phyloP scores from a whole-genome alignment of 2,888 invertebrate genomes.

The Odontocerum albicorne region DNA sequence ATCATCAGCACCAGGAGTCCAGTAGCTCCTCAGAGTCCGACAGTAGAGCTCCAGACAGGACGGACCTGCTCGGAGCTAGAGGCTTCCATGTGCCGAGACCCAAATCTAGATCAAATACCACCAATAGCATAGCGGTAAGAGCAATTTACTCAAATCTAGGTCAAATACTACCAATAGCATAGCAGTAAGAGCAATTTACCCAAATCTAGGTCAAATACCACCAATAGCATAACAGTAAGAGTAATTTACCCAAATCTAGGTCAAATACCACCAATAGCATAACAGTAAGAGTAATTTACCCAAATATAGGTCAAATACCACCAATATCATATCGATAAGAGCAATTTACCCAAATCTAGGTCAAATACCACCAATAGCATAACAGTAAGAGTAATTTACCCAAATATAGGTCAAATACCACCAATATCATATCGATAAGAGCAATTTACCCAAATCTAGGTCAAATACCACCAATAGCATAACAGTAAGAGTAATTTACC shows the following conservation, averaged over 20 bases:
- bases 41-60: conserved; percentile 66
- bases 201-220: conserved; percentile 73
- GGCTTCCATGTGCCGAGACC: conserved; percentile 80
- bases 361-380: conserved; percentile 66
- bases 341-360: conserved; percentile 80
- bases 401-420: conserved; percentile 73
- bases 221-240: conserved; percentile 63
- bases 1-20: conserved; percentile 42
- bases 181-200: conserved; percentile 62
- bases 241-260: conserved; percentile 72
- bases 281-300: conserved; percentile 62
- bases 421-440: conserved; percentile 63
- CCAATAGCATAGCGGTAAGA: conserved; percentile 63
- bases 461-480: conserved; percentile 66
- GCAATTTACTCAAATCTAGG: conserved; percentile 72
- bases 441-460: conserved; percentile 80
- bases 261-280: conserved; percentile 66
- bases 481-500: conserved; percentile 69
- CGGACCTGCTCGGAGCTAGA: conserved; percentile 69
- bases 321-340: conserved; percentile 64
- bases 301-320: conserved; percentile 73
- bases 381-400: conserved; percentile 69
- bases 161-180: conserved; percentile 66
- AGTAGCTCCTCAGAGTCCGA: conserved; percentile 52
- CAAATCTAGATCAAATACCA: conserved; percentile 73